These are phyloP conservation scores for Morone saxatilis DNA, from an alignment of 2,113 vertebrate genomes.

Conservation along the genomic window DNA sequence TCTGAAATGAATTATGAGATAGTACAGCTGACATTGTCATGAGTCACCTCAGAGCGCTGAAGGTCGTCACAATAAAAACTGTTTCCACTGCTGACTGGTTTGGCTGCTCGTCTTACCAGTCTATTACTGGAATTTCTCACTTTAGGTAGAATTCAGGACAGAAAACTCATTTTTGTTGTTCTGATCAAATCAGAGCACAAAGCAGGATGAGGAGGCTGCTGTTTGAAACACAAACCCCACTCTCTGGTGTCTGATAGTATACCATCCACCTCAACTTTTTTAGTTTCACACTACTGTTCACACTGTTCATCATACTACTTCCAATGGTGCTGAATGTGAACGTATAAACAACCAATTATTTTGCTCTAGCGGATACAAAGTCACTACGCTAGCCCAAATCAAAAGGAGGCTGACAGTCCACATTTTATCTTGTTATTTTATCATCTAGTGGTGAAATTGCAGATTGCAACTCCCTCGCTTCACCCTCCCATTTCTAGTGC, in stretches of 20 bases:
- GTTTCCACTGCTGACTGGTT: slow-evolving; percentile 18
- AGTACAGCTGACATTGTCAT: slow-evolving; percentile 12
- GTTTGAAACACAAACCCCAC: slow-evolving; percentile 9
- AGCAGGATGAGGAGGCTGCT: slow-evolving; percentile 15
- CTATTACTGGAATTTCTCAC: slow-evolving; percentile 35
- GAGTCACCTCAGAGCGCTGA: slow-evolving; percentile 28
- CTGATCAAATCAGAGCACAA: slow-evolving; percentile 23
- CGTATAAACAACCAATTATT: not conserved
- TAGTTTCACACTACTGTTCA: not conserved
- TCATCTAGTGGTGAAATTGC: no score
- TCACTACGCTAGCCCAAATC: not conserved
- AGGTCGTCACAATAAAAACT: slow-evolving; percentile 14
- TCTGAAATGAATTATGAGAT: slow-evolving; percentile 47
- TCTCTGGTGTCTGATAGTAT: not conserved
- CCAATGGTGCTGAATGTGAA: not conserved
- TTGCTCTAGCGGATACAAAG: not conserved
- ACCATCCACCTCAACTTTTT: not conserved
- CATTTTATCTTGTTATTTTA: not conserved
- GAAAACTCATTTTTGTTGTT: not conserved
- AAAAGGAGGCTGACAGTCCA: not conserved
- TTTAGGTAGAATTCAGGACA: not conserved
- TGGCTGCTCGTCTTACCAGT: slow-evolving; percentile 29
- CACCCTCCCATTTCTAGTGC: no score
- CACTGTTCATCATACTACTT: not conserved
- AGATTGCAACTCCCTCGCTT: no score